Conservation (phyloP, 2,113 vertebrate species). For the Amphiprion ocellaris region DNA sequence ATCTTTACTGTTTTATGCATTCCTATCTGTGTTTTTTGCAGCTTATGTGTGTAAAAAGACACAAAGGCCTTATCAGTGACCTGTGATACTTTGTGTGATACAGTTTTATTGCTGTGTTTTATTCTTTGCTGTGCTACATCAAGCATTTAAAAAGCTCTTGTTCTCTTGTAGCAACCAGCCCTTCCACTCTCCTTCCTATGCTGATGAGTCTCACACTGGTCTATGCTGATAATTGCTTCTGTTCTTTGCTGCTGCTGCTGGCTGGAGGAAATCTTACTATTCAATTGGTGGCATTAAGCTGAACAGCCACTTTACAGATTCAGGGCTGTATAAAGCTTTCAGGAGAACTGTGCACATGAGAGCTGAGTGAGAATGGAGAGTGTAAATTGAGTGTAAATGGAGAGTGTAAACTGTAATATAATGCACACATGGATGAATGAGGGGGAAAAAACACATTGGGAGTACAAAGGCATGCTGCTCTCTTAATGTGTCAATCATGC, state of each 20-base stretch:
- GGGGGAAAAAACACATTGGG: constrained; percentile 31
- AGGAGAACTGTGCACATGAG: constrained; percentile 41
- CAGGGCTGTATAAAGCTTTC: constrained; percentile 49
- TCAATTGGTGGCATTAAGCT: constrained; percentile 52
- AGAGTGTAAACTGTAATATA: constrained; percentile 51
- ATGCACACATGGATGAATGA: constrained; percentile 44
- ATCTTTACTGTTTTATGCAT: background rate
- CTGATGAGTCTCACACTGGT: constrained; percentile 38
- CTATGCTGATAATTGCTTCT: constrained; percentile 55
- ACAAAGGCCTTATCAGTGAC: background rate
- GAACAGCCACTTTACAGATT: constrained; percentile 58
- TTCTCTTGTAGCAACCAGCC: constrained; percentile 34
- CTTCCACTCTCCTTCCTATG: constrained; percentile 1
- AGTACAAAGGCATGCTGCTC: constrained; percentile 6
- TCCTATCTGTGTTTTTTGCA: background rate
- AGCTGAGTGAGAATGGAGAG: constrained; percentile 44
- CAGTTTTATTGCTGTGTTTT: constrained; percentile 3
- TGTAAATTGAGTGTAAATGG: constrained; percentile 44
- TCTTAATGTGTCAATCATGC: background rate
- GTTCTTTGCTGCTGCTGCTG: constrained; percentile 56
- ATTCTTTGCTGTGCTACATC: constrained; percentile 2
- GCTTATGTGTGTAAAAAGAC: background rate
- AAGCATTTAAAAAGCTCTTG: constrained; percentile 11
- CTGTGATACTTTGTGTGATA: background rate
- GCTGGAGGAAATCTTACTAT: constrained; percentile 32